These are phyloP conservation scores for Okapia johnstoni DNA, from an alignment of 2,113 vertebrate species.

Conservation along the genomic window DNA sequence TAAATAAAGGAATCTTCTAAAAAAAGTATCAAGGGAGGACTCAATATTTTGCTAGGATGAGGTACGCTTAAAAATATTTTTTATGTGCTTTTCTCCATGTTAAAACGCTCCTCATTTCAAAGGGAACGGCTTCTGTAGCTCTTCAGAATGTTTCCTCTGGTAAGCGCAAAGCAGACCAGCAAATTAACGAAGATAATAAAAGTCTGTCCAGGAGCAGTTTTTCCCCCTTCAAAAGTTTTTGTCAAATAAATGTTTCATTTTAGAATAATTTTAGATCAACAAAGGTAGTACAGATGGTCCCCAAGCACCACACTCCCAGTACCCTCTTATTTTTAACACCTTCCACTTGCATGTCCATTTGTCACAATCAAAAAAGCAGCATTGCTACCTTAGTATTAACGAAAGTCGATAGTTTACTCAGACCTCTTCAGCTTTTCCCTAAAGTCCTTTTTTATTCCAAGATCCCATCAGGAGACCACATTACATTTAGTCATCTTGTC, in stretches of 20 bases:
- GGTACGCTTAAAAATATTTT: slow-evolving; percentile 38
- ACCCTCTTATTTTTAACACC: not conserved
- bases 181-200: not conserved
- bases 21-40: not conserved
- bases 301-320: too few species aligned
- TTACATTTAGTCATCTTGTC: not conserved
- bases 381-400: not conserved
- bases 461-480: not conserved
- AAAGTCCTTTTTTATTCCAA: not conserved
- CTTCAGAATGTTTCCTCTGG: not conserved
- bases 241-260: not conserved
- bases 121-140: not conserved
- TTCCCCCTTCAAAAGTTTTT: not conserved
- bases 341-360: not conserved
- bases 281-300: not conserved
- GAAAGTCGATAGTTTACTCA: not conserved
- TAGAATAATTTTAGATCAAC: not conserved
- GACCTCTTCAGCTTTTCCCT: not conserved
- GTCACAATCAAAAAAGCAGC: not conserved
- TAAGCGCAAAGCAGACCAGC: not conserved
- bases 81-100: slow-evolving; percentile 11
- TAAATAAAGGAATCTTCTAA: slow-evolving; percentile 13
- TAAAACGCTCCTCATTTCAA: slow-evolving; percentile 24
- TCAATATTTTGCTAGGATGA: not conserved
- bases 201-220: not conserved